phyloP scores from a whole-genome alignment of 1,140 invertebrate genomes.

The Drosophila elegans region DNA sequence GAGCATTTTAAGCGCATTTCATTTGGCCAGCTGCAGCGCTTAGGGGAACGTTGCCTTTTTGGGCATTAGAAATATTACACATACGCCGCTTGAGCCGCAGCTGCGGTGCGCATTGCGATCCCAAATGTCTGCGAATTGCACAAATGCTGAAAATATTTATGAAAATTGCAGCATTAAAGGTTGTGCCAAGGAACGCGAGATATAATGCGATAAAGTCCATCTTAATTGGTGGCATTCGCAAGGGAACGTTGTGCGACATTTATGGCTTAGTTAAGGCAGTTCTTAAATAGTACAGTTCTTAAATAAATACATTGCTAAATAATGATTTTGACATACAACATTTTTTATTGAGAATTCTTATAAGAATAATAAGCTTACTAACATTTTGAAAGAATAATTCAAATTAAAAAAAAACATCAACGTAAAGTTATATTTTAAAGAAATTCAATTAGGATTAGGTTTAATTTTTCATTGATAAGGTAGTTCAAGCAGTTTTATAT shows the following conservation, averaged over 20 bases:
- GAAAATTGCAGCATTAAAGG: constrained; percentile 42
- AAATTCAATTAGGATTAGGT: too few relatives aligned
- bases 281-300: background rate
- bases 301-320: background rate
- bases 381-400: too few relatives aligned
- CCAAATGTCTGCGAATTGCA: constrained; percentile 26
- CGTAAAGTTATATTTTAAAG: too few relatives aligned
- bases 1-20: constrained; percentile 43
- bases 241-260: background rate
- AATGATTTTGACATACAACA: too few relatives aligned
- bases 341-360: too few relatives aligned
- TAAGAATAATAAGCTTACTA: too few relatives aligned
- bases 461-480: background rate
- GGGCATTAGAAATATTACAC: constrained; percentile 50
- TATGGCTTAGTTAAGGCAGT: background rate
- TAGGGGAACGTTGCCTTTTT: constrained; percentile 19
- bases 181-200: constrained; percentile 7
- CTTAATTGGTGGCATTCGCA: constrained; percentile 6
- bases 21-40: constrained; percentile 39
- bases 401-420: too few relatives aligned
- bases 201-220: constrained; percentile 5
- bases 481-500: background rate
- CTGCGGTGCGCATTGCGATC: constrained; percentile 15
- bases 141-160: constrained; percentile 26
- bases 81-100: constrained; percentile 49